Evolutionary conservation across 2,888 invertebrate species (phyloP), one percentile per base, ranked within the genome.

Genomic region (Ethmia dodecea): DNA sequence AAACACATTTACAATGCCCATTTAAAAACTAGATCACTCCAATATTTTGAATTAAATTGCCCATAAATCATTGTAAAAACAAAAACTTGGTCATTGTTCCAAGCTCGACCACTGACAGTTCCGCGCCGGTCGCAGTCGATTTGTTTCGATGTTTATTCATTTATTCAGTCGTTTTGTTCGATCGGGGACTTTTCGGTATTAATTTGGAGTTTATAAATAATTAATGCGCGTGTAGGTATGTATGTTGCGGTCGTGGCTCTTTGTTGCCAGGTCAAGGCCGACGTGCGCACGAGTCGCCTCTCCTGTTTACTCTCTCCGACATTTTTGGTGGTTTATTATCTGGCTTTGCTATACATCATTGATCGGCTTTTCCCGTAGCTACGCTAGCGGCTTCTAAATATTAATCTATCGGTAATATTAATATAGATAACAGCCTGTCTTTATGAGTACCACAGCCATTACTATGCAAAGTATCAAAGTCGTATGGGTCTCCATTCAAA

Each of bases 181-280:
- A 61, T 62, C 60, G 62, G 57, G 55, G 50, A 55, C 60, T 61
- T 63, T 75, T 74, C 68, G 70, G 72, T 74, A 75, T 75, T 78
- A 77, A 78, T 77, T 81, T 78, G 64, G 70, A 64, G 58, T 71
- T 73, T 74, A 79, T 80, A 75, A 78, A 80, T 80, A 77, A 75
- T 75, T 72, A 70, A 78, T 75, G 67, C 52, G 59, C 42, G 37
- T 43, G 36, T 59, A 55, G 67, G 52, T 62, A 57, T 53, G 57
- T 60, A 60, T 66, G 52, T 60, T 44, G 62, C 56, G 60, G 64
- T 54, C 55, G 57, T 49, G 59, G 55, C 56, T 56, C 61, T 56
- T 47, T 45, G 56, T 50, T 53, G 55, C 50, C 50, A 64, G 76
- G 77, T 77, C 77, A 79, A 80, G 77, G 78, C 48, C 71, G 61